Base-by-base conservation (phyloP, 2,797 vertebrate species). In the Sebastes itinus region DNA sequence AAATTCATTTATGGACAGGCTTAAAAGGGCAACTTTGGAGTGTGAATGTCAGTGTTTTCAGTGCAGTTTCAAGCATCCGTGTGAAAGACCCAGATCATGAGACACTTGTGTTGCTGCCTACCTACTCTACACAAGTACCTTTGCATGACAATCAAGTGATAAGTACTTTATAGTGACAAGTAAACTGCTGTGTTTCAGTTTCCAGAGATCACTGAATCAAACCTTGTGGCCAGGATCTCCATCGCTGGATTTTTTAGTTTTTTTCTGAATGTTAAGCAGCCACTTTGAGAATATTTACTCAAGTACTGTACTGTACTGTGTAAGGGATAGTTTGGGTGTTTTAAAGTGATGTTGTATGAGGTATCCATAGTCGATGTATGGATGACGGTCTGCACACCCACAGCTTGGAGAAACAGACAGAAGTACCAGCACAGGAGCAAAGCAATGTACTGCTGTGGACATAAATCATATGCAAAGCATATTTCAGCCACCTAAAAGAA, bases 11-110 rank as follows among this genome's bases (percentile, higher is more conserved):
- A 80, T 76, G 77, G 75, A 38, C 81, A 61, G 63, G 61, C 67
- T 84, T 78, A 71, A 87, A 93, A 89, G 86, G 88, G 78, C 75
- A 87, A 22, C 63, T 67, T 32, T 87, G 81, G 56, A 95, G 95
- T 94, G 95, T 78, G 85, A 91, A 80, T 86, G 87, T 88, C 87
- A 78, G 78, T 23, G 10, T 78, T 76, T 74, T 82, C 72, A 14
- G 74, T n/a, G 78, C 70, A 35, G 74, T 64, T 85, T 83, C 32
- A 63, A 72, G 72, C 58, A 70, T 72, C 75, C 0, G 28, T 73
- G 38, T n/a, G 56, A 72, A 52, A 30, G 64, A 27, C 20, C 28
- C 58, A 32, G 64, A 87, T 72, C 66, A 25, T 75, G 54, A 75
- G 68, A 73, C 64, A 69, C 70, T 56, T 72, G 22, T 70, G 71